A percentile compares a stretch with the other conserved stretches of the same genome.
Conservation (phyloP, 1,140 invertebrate genomes). For the Pogonus chalceus region DNA sequence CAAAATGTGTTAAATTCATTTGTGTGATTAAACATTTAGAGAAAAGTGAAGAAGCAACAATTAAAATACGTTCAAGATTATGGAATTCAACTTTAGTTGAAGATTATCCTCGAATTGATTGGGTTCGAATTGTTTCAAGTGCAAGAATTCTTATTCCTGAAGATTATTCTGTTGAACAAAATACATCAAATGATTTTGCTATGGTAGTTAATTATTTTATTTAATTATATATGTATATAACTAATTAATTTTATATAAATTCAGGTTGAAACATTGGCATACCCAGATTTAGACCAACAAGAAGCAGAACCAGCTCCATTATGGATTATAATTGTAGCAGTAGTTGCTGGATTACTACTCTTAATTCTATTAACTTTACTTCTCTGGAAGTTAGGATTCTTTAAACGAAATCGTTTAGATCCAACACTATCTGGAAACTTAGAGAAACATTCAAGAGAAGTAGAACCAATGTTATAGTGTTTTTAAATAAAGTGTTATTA, state of each 20-base stretch:
- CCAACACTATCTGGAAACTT: constrained; percentile 73
- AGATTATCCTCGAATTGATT: constrained; percentile 76
- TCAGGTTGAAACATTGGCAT: constrained; percentile 69
- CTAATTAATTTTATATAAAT: constrained; percentile 27
- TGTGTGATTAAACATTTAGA: constrained; percentile 70
- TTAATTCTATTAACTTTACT: constrained; percentile 65
- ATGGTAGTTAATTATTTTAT: constrained; percentile 38
- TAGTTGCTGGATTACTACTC: constrained; percentile 67
- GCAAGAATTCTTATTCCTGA: constrained; percentile 62
- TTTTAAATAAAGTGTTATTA: too few relatives aligned
- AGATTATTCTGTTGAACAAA: constrained; percentile 61
- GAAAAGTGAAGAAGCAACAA: constrained; percentile 61
- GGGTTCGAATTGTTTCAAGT: constrained; percentile 67
- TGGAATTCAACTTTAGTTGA: constrained; percentile 87
- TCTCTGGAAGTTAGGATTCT: constrained; percentile 81
- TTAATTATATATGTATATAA: constrained; percentile 1
- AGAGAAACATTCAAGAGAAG: constrained; percentile 58
- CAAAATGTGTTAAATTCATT: constrained; percentile 75
- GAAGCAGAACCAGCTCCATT: constrained; percentile 56
- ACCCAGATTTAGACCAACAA: constrained; percentile 62
- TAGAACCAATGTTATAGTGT: too few relatives aligned
- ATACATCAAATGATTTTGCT: constrained; percentile 48
- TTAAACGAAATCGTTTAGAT: constrained; percentile 68
- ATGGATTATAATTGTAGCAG: constrained; percentile 75
- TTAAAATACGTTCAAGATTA: constrained; percentile 68